Percentiles rank a stretch among this genome's conserved stretches.
phyloP scores from a whole-genome alignment of 2,888 invertebrate species.

The Villa cingulata region DNA sequence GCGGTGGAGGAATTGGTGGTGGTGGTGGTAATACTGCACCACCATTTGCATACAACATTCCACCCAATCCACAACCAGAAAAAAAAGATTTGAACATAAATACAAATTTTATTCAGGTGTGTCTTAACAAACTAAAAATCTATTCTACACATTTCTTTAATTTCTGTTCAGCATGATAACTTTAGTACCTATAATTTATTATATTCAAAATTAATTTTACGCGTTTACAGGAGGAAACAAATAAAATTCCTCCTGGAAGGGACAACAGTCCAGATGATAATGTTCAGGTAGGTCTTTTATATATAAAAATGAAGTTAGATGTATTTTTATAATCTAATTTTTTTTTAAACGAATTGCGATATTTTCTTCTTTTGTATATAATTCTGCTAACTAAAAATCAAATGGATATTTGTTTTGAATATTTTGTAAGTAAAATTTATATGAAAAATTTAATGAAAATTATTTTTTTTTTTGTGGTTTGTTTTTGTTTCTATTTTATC shows the following conservation, averaged over 20 bases:
- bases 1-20: background rate
- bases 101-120: slow-evolving; percentile 43
- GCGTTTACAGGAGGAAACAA: slow-evolving; percentile 46
- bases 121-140: slow-evolving; percentile 5
- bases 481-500: no score
- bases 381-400: background rate
- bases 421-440: background rate
- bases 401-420: background rate
- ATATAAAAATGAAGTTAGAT: no score
- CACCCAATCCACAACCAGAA: slow-evolving; percentile 42
- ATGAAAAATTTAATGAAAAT: background rate
- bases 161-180: background rate
- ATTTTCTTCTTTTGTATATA: background rate
- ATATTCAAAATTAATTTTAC: slow-evolving; percentile 5
- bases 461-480: no score
- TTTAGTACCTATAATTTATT: slow-evolving; percentile 6
- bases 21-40: slow-evolving; percentile 28
- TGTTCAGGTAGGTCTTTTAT: slow-evolving; percentile 46
- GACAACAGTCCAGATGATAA: slow-evolving; percentile 60
- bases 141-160: background rate
- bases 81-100: slow-evolving; percentile 49
- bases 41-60: slow-evolving; percentile 47
- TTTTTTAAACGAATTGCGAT: background rate
- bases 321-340: background rate
- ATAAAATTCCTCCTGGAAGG: slow-evolving; percentile 44